Evolutionary conservation across 2,888 invertebrate species (phyloP).

Genomic region (Pristionchus entomophagus): DNA sequence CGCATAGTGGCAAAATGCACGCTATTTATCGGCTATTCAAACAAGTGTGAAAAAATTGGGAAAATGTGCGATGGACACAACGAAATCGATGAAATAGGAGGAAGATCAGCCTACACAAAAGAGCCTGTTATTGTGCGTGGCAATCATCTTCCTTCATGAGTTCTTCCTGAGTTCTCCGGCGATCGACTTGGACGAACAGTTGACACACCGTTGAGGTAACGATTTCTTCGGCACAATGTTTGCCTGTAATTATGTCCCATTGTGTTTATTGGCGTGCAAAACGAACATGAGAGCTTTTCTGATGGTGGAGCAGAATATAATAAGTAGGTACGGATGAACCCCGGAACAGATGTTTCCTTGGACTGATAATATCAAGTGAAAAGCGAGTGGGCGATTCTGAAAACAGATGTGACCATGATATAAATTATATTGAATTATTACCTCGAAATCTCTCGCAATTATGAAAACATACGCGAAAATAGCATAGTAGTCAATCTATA

Average conservation of each 20-base stretch:
- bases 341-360: background rate
- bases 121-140: too few relatives aligned
- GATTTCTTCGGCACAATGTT: background rate
- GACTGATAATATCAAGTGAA: background rate
- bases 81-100: too few relatives aligned
- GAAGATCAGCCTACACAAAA: too few relatives aligned
- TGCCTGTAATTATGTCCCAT: background rate
- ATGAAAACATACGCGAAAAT: background rate
- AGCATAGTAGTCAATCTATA: background rate
- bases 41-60: too few relatives aligned
- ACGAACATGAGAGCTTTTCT: background rate
- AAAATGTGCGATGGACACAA: too few relatives aligned
- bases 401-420: background rate
- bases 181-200: too few relatives aligned
- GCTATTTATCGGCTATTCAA: too few relatives aligned
- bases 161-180: too few relatives aligned
- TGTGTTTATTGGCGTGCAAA: background rate
- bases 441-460: background rate
- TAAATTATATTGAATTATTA: background rate
- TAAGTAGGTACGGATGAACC: background rate
- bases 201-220: too few relatives aligned
- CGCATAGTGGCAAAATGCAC: too few relatives aligned
- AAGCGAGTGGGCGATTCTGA: background rate
- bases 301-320: background rate
- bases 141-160: too few relatives aligned